A percentile compares a stretch with the other conserved stretches of the same genome.
Evolutionary conservation across 2,797 vertebrate species (phyloP).

Genomic region (Gymnodraco acuticeps): DNA sequence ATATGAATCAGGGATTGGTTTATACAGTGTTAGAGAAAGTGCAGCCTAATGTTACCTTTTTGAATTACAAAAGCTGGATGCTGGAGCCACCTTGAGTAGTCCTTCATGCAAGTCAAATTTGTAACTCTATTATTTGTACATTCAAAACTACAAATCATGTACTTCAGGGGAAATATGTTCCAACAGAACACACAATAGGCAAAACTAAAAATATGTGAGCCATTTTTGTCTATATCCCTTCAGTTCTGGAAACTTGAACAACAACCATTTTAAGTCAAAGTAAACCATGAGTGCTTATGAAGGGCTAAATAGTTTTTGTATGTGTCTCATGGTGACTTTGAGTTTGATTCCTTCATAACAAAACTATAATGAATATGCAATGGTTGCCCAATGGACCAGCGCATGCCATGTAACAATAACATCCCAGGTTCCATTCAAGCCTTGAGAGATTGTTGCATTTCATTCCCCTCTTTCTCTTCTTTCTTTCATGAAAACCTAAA

Average conservation of each 20-base stretch:
- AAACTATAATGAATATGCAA: too few species aligned
- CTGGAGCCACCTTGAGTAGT: neutral
- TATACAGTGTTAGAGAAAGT: constrained; percentile 24
- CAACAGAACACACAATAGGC: neutral
- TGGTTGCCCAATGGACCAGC: too few species aligned
- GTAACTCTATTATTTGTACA: neutral
- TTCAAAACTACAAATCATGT: constrained; percentile 11
- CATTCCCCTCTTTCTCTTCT: too few species aligned
- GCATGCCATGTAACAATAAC: too few species aligned
- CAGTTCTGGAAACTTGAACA: neutral
- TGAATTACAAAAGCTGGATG: constrained; percentile 4
- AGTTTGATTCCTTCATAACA: too few species aligned
- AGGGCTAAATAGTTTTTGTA: neutral
- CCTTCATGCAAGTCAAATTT: constrained; percentile 4
- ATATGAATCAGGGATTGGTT: constrained; percentile 54
- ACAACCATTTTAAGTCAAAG: too few species aligned
- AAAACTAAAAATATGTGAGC: neutral
- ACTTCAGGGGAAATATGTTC: neutral
- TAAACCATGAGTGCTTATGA: rapidly evolving
- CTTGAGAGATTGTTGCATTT: too few species aligned
- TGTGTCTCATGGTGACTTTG: too few species aligned
- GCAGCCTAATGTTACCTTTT: constrained; percentile 17
- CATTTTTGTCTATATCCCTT: neutral
- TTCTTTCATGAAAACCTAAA: too few species aligned
- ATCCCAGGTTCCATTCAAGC: too few species aligned